These are phyloP conservation scores for Tanytarsus gracilentus DNA, from an alignment of 2,888 invertebrate species.

Conservation along the genomic window DNA sequence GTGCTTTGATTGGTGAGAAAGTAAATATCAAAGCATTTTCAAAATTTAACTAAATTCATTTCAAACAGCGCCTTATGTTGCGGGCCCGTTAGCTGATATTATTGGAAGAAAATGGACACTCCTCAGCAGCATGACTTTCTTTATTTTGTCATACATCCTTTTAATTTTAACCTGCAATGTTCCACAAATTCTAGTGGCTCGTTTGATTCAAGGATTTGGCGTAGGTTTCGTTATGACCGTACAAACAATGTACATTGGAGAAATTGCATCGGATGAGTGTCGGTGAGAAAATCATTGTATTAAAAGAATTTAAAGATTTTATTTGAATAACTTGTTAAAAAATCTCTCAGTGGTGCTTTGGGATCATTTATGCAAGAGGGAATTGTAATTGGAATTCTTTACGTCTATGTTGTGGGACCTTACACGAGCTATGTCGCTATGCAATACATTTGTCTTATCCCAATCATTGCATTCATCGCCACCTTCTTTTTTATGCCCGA, in stretches of 20 bases:
- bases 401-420: constrained; percentile 63
- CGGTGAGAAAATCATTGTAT: constrained; percentile 41
- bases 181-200: constrained; percentile 47
- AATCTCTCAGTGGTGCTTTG: constrained; percentile 53
- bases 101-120: constrained; percentile 63
- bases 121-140: constrained; percentile 55
- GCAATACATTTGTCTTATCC: constrained; percentile 54
- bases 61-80: constrained; percentile 56
- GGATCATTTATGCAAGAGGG: constrained; percentile 73
- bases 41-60: constrained; percentile 41
- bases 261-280: constrained; percentile 70
- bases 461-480: constrained; percentile 53
- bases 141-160: constrained; percentile 59
- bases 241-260: constrained; percentile 78
- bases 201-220: constrained; percentile 49
- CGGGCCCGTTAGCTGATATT: constrained; percentile 56
- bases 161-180: constrained; percentile 38
- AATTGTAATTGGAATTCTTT: constrained; percentile 59
- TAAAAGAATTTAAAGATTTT: not conserved
- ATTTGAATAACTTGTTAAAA: too few species aligned
- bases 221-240: constrained; percentile 62
- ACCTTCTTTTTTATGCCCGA: constrained; percentile 68
- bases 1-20: constrained; percentile 55
- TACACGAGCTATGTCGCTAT: constrained; percentile 56
- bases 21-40: not conserved